phyloP scores from a whole-genome alignment of 1,140 invertebrate species.

The Drosophila grimshawi region DNA sequence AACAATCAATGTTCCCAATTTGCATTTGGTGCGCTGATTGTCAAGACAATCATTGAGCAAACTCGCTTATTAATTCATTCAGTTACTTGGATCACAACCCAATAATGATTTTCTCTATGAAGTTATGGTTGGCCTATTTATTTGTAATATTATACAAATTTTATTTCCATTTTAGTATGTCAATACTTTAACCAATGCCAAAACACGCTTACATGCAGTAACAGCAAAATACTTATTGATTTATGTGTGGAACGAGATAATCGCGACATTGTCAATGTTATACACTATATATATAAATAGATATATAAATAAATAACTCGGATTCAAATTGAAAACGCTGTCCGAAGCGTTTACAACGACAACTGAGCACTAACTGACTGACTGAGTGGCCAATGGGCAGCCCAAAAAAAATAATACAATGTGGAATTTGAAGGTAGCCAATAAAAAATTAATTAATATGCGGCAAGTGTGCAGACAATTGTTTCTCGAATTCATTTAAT shows the following conservation, averaged over 20 bases:
- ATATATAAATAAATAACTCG: slow-evolving; percentile 10
- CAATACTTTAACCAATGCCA: not conserved
- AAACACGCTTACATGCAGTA: slow-evolving; percentile 57
- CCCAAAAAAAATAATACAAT: slow-evolving; percentile 16
- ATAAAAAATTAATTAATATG: slow-evolving; percentile 67
- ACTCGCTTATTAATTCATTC: not conserved
- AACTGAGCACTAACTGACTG: slow-evolving; percentile 36
- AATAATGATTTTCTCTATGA: not conserved
- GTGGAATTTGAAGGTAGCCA: slow-evolving; percentile 44
- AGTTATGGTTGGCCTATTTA: not conserved
- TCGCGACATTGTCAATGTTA: slow-evolving; percentile 59
- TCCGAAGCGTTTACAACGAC: slow-evolving; percentile 42
- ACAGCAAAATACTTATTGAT: slow-evolving; percentile 49
- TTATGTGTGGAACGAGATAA: slow-evolving; percentile 52
- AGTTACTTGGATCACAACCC: not conserved
- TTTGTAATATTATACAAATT: too few relatives aligned
- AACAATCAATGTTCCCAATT: too few relatives aligned
- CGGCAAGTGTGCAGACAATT: slow-evolving; percentile 53
- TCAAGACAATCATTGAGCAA: too few relatives aligned
- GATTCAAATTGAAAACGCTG: slow-evolving; percentile 39
- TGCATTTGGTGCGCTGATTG: not conserved
- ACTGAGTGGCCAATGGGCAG: slow-evolving; percentile 12
- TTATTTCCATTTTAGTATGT: not conserved
- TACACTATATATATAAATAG: slow-evolving; percentile 14
- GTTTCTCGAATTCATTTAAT: slow-evolving; percentile 51